Base-by-base conservation (phyloP, 2,888 invertebrate species). In the Dinocampus coccinellae region DNA sequence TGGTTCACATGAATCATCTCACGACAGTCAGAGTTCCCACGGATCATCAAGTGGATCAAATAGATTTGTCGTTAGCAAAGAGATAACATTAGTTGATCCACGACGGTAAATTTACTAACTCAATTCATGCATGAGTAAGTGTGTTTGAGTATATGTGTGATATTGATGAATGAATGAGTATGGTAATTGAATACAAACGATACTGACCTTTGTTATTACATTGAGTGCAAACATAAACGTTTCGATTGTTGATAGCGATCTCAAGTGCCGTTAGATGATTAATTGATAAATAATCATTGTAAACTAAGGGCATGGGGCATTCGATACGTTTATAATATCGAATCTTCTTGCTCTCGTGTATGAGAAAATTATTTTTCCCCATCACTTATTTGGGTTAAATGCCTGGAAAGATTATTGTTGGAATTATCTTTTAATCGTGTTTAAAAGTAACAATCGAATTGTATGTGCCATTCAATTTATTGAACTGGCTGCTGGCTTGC, bases 21-120 rank as follows among this genome's bases (percentile, higher is more conserved):
- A 84, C 75, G 81, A 83, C 64, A 81, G 80, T 67, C 81, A 81
- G 72, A 80, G 81, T 70, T 82, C 82, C n/a, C 82, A 82, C 69
- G 81, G 78, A 6, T 73, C 76, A 16, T 75, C 75, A 53, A 74
- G 75, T 10, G 57, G 76, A 3, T 75, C 76, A 3, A 69, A 61
- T 65, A 74, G 76, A 52, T 77, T 75, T 36, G 65, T 70, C 10
- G 73, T 72, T 64, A 70, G 52, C 64, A 74, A 78, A 70, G 75
- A 66, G 39, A 66, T 66, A 36, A 66, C 66, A 36, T 55, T 66
- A 22, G 66, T 68, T 42, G 73, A 76, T 33, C 66, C 74, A 55
- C 76, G 76, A 73, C 75, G 76, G 73, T 77, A 75, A 75, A 70
- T 73, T 66, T 39, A 52, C 3, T 47, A n/a, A 20, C 16, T 53